Evolutionary conservation across 2,888 invertebrate genomes (phyloP), one percentile per base, ranked within the genome.

Genomic region (Xestobium rufovillosum): DNA sequence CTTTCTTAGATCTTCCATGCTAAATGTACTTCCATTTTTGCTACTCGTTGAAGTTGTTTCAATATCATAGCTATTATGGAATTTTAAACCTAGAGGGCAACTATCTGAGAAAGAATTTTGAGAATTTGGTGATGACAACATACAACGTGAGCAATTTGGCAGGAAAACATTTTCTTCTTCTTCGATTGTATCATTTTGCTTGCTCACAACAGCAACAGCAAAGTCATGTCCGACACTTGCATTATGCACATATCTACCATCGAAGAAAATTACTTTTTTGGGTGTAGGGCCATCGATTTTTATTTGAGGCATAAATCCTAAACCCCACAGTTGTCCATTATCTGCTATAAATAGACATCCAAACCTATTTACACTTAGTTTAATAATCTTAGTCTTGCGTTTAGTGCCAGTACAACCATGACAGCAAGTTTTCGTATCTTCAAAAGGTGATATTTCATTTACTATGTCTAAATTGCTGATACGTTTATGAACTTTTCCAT

Each of bases 171-270:
- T 76, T 51, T 75, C 75, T 55, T 72, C 71, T 55, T 70, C 71
- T 43, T 78, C 75, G 45, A 78, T 75, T 56, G 73, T 70, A 39
- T 77, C 75, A 26, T 75, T 75, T 28, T 59, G 59, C 59, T 78
- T 80, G 43, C 76, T 72, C n/a, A 76, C 75, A 51, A 83, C 72
- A 31, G 78, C 78, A 54, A 81, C 80, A 57, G 80, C 87, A 71
- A 80, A 89, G 55, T 83, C 78, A 39, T 73, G 71, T 3, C 90
- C 90, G 38, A 87, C 80, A 4, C 76, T 76, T 28, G 85, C 72
- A 56, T 78, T 76, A 32, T 79, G 72, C 13, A 87, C 75, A 41
- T 73, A 72, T 48, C 80, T 68, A 4, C 78, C 78, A 52, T 79
- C 76, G 51, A 83, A 81, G 63, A 80, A 81, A 43, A 68, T 69